Base-by-base conservation (phyloP, 2,888 invertebrate genomes). In the Nasonovia ribisnigri region DNA sequence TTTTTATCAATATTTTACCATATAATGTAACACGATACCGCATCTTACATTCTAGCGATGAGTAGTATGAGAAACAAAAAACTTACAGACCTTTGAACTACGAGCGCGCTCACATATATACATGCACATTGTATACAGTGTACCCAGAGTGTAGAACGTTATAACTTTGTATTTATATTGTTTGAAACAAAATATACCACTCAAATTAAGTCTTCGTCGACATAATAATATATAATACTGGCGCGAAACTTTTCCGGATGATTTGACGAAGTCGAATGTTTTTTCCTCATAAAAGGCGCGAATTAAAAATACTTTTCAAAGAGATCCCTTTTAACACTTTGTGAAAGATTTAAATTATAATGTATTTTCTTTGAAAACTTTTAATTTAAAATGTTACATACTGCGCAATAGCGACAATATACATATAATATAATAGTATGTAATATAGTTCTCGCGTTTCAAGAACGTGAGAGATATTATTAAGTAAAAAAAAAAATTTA, bases 281-380 rank as follows among this genome's bases (percentile, higher is more conserved):
- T 90, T 89, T 90, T 36, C 5, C 4, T 3, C 42, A 20, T 16
- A 84, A 42, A 48, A 36, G 36, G 36, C 36, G 36, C 20, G 77
- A 51, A 91, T 91, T 84, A 91, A 84, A 88, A 91, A 84, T 51
- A 60, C 48, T 90, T 91, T 91, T 54, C 84, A 91, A 91, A 91
- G 84, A n/a, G 26, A 51, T 84, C 26, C 42, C 54, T 51, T 42
- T 3, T 11, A 36, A 91, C 54, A 84, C 91, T 91, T 84, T 42
- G n/a, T 54, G 11, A 42, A 51, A 51, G 42, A 84, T 91, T 84
- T 91, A 84, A 54, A 91, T 91, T 84, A 43, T 54, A 84, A 54
- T 84, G 51, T 54, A 51, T 91, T 84, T 91, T 20, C 51, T 84
- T 84, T 20, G 20, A 42, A 91, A 91, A 91, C 84, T 91, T 91